These are phyloP conservation scores for Patagioenas fasciata DNA, from an alignment of 2,113 vertebrate species.

Conservation along the genomic window DNA sequence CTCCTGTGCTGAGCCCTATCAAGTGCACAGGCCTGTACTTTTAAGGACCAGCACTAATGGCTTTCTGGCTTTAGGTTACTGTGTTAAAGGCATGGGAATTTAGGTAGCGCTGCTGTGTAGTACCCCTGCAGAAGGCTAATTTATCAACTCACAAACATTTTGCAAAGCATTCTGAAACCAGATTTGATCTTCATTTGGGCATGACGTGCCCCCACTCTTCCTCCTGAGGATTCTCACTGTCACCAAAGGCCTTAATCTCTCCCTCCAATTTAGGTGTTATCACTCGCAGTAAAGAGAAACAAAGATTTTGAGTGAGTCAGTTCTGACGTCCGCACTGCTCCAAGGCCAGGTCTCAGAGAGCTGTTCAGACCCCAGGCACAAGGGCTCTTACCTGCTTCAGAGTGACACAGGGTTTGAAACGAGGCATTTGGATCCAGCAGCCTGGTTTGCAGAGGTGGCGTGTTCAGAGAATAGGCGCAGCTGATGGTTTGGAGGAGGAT, in stretches of 20 bases:
- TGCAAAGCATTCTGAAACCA: not conserved
- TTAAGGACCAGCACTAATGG: not conserved
- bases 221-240: not conserved
- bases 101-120: not conserved
- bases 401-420: accelerated
- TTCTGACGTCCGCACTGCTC: not conserved
- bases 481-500: not conserved
- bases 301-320: not conserved
- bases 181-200: not conserved
- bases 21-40: not conserved
- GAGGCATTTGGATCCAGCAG: not conserved
- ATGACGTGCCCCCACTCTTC: accelerated
- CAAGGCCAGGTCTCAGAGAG: not conserved
- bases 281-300: not conserved
- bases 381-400: not conserved
- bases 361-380: accelerated
- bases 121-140: not conserved
- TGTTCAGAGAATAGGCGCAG: not conserved
- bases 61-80: not conserved
- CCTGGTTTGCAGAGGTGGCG: not conserved
- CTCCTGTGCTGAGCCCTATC: not conserved
- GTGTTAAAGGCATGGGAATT: not conserved
- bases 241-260: not conserved
- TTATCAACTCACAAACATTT: not conserved
- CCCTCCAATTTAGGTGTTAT: not conserved